phyloP scores from a whole-genome alignment of 2,113 vertebrate genomes.

The Psammodynastes pulverulentus region DNA sequence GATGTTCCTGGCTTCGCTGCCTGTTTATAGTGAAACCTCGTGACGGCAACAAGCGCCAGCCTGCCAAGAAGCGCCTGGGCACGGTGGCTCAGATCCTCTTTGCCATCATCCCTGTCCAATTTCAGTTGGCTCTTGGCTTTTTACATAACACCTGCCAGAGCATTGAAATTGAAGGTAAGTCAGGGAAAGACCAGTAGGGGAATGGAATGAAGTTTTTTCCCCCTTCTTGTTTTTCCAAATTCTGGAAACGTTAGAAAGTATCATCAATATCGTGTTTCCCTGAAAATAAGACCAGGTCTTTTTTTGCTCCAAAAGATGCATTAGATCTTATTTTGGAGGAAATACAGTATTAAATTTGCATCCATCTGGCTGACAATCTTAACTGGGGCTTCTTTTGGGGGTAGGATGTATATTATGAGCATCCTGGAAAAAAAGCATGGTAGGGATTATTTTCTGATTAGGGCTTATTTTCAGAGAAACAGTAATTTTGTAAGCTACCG shows the following conservation, averaged over 20 bases:
- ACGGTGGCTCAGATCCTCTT: constrained; percentile 62
- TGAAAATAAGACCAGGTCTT: too few relatives aligned
- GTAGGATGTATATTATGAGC: too few relatives aligned
- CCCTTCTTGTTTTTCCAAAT: not conserved
- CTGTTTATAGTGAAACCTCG: not conserved
- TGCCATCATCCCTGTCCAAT: constrained; percentile 60
- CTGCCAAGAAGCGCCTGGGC: constrained; percentile 64
- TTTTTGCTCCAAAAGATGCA: too few relatives aligned
- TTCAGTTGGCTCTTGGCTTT: constrained; percentile 68
- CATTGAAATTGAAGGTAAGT: constrained; percentile 68
- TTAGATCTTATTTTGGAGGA: too few relatives aligned
- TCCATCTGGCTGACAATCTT: too few relatives aligned
- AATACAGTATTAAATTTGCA: too few relatives aligned
- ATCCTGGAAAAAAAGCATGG: too few relatives aligned
- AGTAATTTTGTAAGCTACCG: too few relatives aligned
- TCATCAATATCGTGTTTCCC: not conserved
- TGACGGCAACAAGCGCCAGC: not conserved
- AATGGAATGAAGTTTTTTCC: not conserved
- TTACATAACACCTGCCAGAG: constrained; percentile 59
- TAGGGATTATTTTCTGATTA: too few relatives aligned
- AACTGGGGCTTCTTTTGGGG: too few relatives aligned
- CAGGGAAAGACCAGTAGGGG: not conserved
- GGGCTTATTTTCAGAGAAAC: too few relatives aligned
- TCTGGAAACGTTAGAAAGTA: not conserved
- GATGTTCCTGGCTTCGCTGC: not conserved